phyloP scores from a whole-genome alignment of 2,113 vertebrate genomes.

The Paedocypris sp. region DNA sequence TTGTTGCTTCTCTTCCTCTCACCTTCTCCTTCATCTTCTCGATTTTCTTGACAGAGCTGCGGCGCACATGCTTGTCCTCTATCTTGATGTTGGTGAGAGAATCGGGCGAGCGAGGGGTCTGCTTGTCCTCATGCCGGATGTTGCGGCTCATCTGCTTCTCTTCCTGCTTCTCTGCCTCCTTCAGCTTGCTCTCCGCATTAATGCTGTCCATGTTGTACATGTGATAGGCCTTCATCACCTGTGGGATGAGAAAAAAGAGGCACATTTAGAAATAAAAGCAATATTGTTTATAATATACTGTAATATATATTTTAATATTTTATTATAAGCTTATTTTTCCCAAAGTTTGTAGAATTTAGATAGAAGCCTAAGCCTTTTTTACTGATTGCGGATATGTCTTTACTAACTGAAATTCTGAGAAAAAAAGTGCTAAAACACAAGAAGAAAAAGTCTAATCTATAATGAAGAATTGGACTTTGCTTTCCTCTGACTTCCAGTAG shows the following conservation, averaged over 20 bases:
- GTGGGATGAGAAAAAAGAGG: background rate
- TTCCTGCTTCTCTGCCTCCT: conserved; percentile 97
- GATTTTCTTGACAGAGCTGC: conserved; percentile 95
- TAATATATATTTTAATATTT: too few species aligned
- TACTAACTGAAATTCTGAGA: too few species aligned
- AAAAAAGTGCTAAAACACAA: too few species aligned
- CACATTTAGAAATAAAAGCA: background rate
- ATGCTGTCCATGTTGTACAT: conserved; percentile 98
- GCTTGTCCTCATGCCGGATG: conserved; percentile 80
- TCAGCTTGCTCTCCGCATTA: conserved; percentile 94
- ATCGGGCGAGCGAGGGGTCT: conserved; percentile 88
- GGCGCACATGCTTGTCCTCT: conserved; percentile 86
- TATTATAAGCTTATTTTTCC: too few species aligned
- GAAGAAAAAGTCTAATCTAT: too few species aligned
- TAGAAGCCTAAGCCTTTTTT: too few species aligned
- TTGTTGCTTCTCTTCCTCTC: background rate
- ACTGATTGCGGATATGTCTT: too few species aligned
- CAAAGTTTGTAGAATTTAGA: too few species aligned
- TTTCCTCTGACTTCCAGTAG: background rate
- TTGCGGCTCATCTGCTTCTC: conserved; percentile 96
- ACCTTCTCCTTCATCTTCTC: conserved; percentile 99
- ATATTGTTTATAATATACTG: too few species aligned
- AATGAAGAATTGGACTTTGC: too few species aligned
- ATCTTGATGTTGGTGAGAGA: conserved; percentile 73
- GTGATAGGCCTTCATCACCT: conserved; percentile 99